Conservation (phyloP, 2,113 vertebrate species). For the Pithys albifrons region DNA sequence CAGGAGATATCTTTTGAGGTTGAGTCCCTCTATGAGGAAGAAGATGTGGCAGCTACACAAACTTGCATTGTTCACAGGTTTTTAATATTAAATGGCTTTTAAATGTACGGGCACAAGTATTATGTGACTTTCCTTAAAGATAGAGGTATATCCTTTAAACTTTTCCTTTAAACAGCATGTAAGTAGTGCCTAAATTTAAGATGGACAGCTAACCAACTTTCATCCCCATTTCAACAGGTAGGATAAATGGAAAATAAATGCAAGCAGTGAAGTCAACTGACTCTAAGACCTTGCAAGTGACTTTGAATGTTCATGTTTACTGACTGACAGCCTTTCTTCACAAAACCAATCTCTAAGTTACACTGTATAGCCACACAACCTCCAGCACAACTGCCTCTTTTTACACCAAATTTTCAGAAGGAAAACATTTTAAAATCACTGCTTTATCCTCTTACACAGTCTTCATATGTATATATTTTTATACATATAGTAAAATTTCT, state of each 20-base stretch:
- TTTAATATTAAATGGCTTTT: background rate
- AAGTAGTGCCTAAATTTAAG: background rate
- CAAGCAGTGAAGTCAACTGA: background rate
- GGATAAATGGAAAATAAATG: background rate
- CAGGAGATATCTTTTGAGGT: background rate
- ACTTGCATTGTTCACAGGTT: background rate
- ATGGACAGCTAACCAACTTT: background rate
- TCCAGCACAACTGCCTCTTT: background rate
- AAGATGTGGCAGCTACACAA: background rate
- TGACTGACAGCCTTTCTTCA: background rate
- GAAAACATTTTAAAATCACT: background rate
- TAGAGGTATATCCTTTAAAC: background rate
- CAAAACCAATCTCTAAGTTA: background rate
- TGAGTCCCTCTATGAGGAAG: accelerated
- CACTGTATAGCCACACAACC: background rate
- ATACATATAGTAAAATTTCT: background rate
- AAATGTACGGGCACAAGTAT: background rate
- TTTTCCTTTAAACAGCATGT: background rate
- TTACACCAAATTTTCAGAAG: background rate
- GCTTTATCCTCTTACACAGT: background rate
- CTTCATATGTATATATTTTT: background rate
- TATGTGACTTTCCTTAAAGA: background rate
- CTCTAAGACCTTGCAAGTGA: background rate
- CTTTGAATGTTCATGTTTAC: background rate
- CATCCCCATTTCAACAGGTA: background rate